A percentile compares a stretch with the other conserved stretches of the same genome.
phyloP scores from a whole-genome alignment of 2,797 vertebrate genomes.

The Sebastolobus altivelis region DNA sequence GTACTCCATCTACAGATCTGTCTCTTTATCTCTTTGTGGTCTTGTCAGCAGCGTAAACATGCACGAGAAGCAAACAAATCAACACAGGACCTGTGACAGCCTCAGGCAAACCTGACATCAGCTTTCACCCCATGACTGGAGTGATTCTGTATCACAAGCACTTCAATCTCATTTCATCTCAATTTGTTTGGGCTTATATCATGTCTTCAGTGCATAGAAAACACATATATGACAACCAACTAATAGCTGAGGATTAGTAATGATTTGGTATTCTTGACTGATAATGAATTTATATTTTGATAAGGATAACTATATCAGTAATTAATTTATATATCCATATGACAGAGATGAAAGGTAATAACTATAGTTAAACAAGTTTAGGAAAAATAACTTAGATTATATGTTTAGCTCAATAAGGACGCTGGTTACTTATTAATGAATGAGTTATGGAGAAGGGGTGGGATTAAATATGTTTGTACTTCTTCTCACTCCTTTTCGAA shows the following conservation, averaged over 20 bases:
- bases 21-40: not conserved
- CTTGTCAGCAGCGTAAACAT: not conserved
- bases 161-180: not conserved
- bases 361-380: too few species aligned
- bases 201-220: not conserved
- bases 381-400: too few species aligned
- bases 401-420: too few species aligned
- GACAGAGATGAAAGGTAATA: too few species aligned
- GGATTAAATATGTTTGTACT: too few species aligned
- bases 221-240: not conserved
- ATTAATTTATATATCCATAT: too few species aligned
- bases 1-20: not conserved
- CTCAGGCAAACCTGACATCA: constrained; percentile 41
- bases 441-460: too few species aligned
- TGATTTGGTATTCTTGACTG: too few species aligned
- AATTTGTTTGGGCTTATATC: not conserved
- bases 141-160: constrained; percentile 39
- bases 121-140: constrained; percentile 36
- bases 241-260: not conserved
- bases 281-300: too few species aligned
- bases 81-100: constrained; percentile 27
- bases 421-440: too few species aligned
- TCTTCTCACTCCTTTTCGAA: too few species aligned
- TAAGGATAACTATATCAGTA: too few species aligned
- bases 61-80: constrained; percentile 28